These are phyloP conservation scores for Malacosoma neustria DNA, from an alignment of 2,888 invertebrate species.

Conservation along the genomic window DNA sequence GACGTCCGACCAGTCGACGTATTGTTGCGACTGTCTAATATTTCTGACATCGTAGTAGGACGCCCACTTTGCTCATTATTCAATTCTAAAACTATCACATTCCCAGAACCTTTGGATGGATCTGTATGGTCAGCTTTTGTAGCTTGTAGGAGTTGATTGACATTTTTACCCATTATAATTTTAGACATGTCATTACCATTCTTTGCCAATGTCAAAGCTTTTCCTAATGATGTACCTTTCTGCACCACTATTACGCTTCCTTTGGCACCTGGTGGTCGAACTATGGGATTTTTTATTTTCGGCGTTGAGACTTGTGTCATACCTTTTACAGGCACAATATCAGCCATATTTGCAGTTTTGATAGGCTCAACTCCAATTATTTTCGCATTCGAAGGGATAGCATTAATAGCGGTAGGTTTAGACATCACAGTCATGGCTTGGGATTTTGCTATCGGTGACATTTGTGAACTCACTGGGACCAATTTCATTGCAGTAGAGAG, in stretches of 20 bases:
- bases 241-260: conserved; percentile 77
- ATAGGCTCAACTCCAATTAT: conserved; percentile 38
- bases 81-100: conserved; percentile 63
- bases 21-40: conserved; percentile 52
- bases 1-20: conserved; percentile 22
- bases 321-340: conserved; percentile 62
- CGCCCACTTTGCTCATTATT: conserved; percentile 63
- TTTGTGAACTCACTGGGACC: conserved; percentile 57
- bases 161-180: conserved; percentile 69
- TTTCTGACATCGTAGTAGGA: conserved; percentile 63
- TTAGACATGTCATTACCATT: conserved; percentile 66
- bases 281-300: conserved; percentile 57
- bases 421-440: conserved; percentile 44
- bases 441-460: conserved; percentile 33
- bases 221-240: conserved; percentile 70
- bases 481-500: conserved; percentile 62
- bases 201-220: conserved; percentile 60
- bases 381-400: conserved; percentile 39
- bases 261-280: conserved; percentile 61
- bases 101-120: conserved; percentile 46
- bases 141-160: conserved; percentile 59
- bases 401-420: conserved; percentile 38
- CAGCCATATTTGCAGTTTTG: conserved; percentile 63
- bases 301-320: conserved; percentile 47
- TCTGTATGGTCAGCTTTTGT: conserved; percentile 51